Evolutionary conservation across 2,888 invertebrate species (phyloP), one percentile per base, ranked within the genome.

Genomic region (Lasioglossum figueresi): DNA sequence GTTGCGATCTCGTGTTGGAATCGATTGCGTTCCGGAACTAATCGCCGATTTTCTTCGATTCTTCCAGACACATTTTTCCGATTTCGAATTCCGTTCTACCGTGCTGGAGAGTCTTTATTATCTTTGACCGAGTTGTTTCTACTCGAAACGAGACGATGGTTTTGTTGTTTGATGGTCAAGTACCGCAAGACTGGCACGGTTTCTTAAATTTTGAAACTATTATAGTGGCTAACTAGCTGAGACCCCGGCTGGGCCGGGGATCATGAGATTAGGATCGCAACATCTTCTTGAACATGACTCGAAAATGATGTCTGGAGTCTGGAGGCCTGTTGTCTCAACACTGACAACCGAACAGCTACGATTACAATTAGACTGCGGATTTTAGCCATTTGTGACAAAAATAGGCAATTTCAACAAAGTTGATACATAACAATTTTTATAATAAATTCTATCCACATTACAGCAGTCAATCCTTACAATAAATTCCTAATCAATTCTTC

Each of bases 171-270:
- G 10, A 10, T 52, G 52, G 1, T 4, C 52, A 76, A 84, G 87
- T 87, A 90, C 88, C 90, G 90, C 83, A 86, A 90, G 82, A 52
- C 75, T 56, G 59, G 48, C 76, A 27, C 77, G 27, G 78, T 88
- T 90, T 88, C 88, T 91, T 88, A 92, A 89, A 89, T 90, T 89
- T 87, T 76, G 82, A 16, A 82, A 88, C 90, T 88, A 94, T 94
- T 94, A 94, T 86, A 86, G 91, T 90, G 93, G 91, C 93, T 93
- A 94, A 94, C 93, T 92, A 94, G 92, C 93, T 90, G 91, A 90
- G 91, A 88, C 90, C 74, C 76, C 70, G 70, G 75, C 77, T 75
- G 77, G 90, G 85, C 89, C 90, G 83, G 74, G 75, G 73, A 23
- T 37, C 45, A 34, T 31, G 43, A 19, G 79, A 82, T 84, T 63